Conservation (phyloP, 2,888 invertebrate genomes). For the Dromius quadrimaculatus region DNA sequence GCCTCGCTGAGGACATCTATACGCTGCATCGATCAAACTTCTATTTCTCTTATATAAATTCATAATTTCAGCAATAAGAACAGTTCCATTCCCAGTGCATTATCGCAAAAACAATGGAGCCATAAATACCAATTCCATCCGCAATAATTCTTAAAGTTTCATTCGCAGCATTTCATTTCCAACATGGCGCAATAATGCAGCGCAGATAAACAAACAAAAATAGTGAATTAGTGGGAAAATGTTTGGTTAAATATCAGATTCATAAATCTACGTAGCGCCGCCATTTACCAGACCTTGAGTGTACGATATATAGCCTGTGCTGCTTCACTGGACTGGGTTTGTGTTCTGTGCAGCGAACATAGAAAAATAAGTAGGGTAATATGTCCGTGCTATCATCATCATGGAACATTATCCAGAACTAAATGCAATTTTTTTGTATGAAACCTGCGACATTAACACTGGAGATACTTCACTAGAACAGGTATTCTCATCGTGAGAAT, state of each 20-base stretch:
- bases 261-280: conserved; percentile 16
- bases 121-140: too few species aligned
- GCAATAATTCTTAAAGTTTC: neutral
- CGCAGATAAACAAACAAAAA: conserved; percentile 19
- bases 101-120: too few species aligned
- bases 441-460: conserved; percentile 8
- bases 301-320: too few species aligned
- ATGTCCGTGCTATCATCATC: conserved; percentile 45
- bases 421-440: conserved; percentile 28
- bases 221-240: neutral
- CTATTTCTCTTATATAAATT: too few species aligned
- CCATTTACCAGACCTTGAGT: conserved; percentile 1
- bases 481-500: too few species aligned
- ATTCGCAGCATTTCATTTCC: neutral
- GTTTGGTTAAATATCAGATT: conserved; percentile 30
- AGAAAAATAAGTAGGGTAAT: conserved; percentile 44
- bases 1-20: conserved; percentile 43
- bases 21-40: too few species aligned
- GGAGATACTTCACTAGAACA: conserved; percentile 27
- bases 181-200: neutral
- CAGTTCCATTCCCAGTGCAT: too few species aligned
- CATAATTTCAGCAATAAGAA: neutral
- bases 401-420: conserved; percentile 21
- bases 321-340: neutral
- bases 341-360: conserved; percentile 13